Evolutionary conservation across 2,888 invertebrate species (phyloP).

Genomic region (Philhelius pedissequus): DNA sequence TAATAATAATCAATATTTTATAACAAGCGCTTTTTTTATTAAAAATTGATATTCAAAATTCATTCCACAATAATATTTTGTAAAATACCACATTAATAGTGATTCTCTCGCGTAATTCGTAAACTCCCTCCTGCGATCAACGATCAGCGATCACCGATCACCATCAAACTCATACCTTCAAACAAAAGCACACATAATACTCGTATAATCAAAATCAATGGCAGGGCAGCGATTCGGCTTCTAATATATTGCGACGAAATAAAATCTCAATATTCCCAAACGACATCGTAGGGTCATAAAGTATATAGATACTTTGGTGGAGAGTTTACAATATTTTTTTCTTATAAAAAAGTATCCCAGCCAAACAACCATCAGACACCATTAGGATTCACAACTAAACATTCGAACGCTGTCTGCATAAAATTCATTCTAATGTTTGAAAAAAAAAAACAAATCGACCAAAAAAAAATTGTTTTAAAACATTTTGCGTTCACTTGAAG

Average conservation of each 20-base stretch:
- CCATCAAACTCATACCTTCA: too few relatives aligned
- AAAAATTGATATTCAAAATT: constrained; percentile 59
- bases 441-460: constrained; percentile 22
- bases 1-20: constrained; percentile 49
- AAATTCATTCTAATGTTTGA: constrained; percentile 63
- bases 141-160: neutral
- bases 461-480: constrained; percentile 35
- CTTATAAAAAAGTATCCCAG: constrained; percentile 15
- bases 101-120: constrained; percentile 68
- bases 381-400: constrained; percentile 69
- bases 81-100: constrained; percentile 77
- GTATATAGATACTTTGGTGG: constrained; percentile 52
- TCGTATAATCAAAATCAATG: neutral
- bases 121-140: neutral
- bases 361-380: constrained; percentile 52
- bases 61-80: constrained; percentile 74
- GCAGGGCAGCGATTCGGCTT: constrained; percentile 32
- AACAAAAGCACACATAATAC: neutral
- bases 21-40: constrained; percentile 11
- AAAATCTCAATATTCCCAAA: constrained; percentile 67
- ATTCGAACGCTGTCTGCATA: constrained; percentile 71
- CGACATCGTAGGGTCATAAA: constrained; percentile 58
- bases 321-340: constrained; percentile 37
- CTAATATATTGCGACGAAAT: constrained; percentile 69
- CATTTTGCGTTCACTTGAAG: constrained; percentile 62